These are phyloP conservation scores for Matsumurasca onukii DNA, from an alignment of 1,140 invertebrate species.

Conservation along the genomic window DNA sequence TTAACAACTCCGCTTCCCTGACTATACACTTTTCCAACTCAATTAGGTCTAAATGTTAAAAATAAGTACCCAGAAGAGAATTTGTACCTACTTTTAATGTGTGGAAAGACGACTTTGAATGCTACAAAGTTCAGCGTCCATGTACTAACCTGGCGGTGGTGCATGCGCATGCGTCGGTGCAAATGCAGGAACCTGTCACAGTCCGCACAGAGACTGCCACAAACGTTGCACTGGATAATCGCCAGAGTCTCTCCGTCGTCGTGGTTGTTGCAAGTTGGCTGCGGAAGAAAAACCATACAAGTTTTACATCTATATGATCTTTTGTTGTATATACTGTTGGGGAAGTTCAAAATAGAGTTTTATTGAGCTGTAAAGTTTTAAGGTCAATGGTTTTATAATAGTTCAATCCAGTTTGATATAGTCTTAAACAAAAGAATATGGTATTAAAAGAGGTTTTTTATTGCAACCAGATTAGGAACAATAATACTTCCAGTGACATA, in stretches of 20 bases:
- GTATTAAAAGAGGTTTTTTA: neutral
- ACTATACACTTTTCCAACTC: too few species aligned
- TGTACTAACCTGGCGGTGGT: slow-evolving; percentile 79
- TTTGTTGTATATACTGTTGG: neutral
- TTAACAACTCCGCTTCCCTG: too few species aligned
- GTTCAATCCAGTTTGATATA: neutral
- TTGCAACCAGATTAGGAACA: too few species aligned
- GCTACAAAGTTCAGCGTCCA: neutral
- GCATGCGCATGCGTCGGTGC: slow-evolving; percentile 80
- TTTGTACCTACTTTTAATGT: too few species aligned
- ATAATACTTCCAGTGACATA: too few species aligned
- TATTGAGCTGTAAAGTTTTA: neutral
- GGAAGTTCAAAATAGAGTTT: neutral
- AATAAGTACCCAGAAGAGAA: neutral
- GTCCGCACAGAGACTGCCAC: slow-evolving; percentile 91
- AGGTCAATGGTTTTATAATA: neutral
- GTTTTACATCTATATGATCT: neutral
- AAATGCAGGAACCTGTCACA: slow-evolving; percentile 95
- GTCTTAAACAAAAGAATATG: neutral
- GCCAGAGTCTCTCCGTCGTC: slow-evolving; percentile 94
- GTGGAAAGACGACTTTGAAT: neutral
- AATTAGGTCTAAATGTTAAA: neutral
- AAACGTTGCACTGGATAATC: slow-evolving; percentile 88
- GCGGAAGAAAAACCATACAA: slow-evolving; percentile 39
- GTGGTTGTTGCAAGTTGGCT: slow-evolving; percentile 92